Conservation (phyloP, 2,113 vertebrate genomes). For the Plecturocebus donacophilus region DNA sequence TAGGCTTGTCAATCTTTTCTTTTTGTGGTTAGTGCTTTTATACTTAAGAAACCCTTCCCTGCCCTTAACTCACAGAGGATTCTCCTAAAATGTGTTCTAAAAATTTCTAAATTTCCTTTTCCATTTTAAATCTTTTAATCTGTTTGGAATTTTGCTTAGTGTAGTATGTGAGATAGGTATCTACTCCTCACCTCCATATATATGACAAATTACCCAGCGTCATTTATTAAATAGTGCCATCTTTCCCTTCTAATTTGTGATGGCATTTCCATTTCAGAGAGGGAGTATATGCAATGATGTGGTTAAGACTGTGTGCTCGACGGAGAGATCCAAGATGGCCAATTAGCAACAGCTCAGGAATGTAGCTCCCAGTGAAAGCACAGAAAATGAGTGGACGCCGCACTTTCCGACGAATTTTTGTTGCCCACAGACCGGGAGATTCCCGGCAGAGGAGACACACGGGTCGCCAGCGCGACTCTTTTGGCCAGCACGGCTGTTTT, state of each 20-base stretch:
- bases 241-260: not conserved
- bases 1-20: not conserved
- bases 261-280: not conserved
- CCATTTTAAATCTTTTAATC: not conserved
- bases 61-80: not conserved
- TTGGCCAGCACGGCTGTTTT: no score
- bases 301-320: no score
- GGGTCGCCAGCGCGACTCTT: no score
- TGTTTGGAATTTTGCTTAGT: not conserved
- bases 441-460: no score
- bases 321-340: no score
- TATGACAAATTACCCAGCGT: not conserved
- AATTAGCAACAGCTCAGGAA: no score
- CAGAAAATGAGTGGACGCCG: no score
- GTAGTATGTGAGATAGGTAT: not conserved
- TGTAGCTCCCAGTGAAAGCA: no score
- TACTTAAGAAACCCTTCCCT: not conserved
- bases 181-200: not conserved
- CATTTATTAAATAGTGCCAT: not conserved
- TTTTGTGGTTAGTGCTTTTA: not conserved
- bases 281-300: no score
- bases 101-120: not conserved
- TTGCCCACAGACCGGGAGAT: no score
- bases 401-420: no score
- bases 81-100: not conserved